Percentiles rank a stretch among this genome's conserved stretches.
phyloP scores from a whole-genome alignment of 2,113 vertebrate genomes.

The Opisthocomus hoazin region DNA sequence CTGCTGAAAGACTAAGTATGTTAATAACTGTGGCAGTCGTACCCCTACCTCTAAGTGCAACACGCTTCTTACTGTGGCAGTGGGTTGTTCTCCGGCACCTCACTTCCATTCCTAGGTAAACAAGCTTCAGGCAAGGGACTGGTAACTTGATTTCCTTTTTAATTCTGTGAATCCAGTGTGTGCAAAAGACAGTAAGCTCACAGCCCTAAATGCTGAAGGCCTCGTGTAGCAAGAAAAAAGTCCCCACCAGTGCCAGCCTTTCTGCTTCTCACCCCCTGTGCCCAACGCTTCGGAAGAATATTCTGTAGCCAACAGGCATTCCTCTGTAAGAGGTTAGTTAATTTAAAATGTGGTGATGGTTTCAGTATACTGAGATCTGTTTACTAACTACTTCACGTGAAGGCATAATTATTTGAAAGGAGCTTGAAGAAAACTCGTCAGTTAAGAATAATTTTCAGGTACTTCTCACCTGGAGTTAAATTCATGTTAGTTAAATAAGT shows the following conservation, averaged over 20 bases:
- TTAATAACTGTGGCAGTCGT: not conserved
- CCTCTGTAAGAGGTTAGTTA: not conserved
- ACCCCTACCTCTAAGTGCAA: not conserved
- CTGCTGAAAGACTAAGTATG: not conserved
- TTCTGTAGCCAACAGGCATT: not conserved
- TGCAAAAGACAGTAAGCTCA: not conserved
- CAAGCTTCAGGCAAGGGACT: not conserved
- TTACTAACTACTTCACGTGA: not conserved
- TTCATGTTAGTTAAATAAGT: not conserved
- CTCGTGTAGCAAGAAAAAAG: not conserved
- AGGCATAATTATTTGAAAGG: not conserved
- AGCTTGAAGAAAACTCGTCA: not conserved
- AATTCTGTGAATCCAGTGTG: not conserved
- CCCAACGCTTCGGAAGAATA: not conserved
- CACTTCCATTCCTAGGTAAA: not conserved
- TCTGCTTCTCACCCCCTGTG: not conserved
- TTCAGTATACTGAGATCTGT: not conserved
- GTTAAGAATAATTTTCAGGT: not conserved
- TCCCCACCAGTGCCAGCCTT: not conserved
- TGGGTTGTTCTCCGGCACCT: not conserved
- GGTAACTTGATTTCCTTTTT: not conserved
- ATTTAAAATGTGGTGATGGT: not conserved
- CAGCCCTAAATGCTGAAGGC: not conserved
- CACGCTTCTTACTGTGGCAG: not conserved
- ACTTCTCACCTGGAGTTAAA: not conserved